Evolutionary conservation across 2,888 invertebrate species (phyloP), one percentile per base, ranked within the genome.

Genomic region (Drosophila ustulata): DNA sequence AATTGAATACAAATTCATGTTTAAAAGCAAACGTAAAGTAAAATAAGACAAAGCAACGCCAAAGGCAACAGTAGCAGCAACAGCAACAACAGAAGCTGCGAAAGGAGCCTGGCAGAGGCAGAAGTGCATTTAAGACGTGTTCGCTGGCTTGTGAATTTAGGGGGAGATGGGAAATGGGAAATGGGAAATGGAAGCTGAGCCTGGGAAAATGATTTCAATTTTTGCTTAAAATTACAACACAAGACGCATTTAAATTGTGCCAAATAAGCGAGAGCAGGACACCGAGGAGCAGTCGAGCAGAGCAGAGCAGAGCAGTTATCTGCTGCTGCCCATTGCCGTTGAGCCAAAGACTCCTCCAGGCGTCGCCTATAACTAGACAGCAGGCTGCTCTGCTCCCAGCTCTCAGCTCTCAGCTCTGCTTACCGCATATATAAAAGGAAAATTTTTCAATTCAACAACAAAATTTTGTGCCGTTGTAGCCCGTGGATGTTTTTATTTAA

Each of bases 401-500:
- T 18, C 18, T 18, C 18, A 1, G 18, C 18, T 18, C 18, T 18
- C 18, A 18, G 0, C 37, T 37, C 45, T 18, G 18, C 37, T 51
- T 50, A 37, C 37, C 37, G 37, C 37, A 37, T 37, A 77, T 71
- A 76, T 68, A 66, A 70, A 50, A 71, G 57, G 47, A 53, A 69
- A 46, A 66, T 32, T 68, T 77, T 81, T 75, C 84, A 83, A 83
- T 83, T 86, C 62, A 68, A 47, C 75, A 78, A 70, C 77, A 78
- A 78, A 83, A 67, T 68, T 57, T 25, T 46, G 37, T 63, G 58
- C 66, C 55, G 61, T 34, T 66, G 62, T 79, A 47, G 82, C 82
- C 82, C 51, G 71, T 78, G 80, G 87, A 61, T 83, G 82, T 83
- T 83, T 86, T 84, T 84, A 77, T 83, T 83, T 83, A 83, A 83